These are phyloP conservation scores for Zoanthus solanderi DNA, from an alignment of 92 coral and sea anemone genomes.

Conservation along the genomic window DNA sequence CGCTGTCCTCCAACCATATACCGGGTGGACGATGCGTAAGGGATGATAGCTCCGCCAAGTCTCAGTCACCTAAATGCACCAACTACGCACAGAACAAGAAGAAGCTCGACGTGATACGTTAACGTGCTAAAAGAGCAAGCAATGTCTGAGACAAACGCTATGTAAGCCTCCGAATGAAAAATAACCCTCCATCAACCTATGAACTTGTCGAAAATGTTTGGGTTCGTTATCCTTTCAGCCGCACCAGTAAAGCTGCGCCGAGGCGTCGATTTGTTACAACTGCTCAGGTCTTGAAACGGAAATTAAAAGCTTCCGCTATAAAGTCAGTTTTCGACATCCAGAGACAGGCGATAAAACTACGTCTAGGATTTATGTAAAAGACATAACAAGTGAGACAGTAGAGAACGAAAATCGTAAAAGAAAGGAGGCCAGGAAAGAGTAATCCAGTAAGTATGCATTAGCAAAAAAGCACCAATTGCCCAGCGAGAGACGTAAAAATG, in stretches of 20 bases:
- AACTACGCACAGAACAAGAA: no score
- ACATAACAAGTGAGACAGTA: slow-evolving; percentile 51
- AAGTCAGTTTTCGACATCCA: slow-evolving; percentile 36
- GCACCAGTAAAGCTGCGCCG: slow-evolving; percentile 31
- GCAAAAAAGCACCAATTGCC: neutral
- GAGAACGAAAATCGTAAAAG: slow-evolving; percentile 40
- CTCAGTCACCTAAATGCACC: no score
- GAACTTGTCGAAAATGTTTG: slow-evolving; percentile 27
- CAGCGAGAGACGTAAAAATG: slow-evolving; percentile 23
- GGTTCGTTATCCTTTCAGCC: slow-evolving; percentile 29
- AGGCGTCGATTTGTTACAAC: slow-evolving; percentile 15
- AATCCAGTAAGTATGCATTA: no score
- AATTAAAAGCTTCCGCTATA: slow-evolving; percentile 4
- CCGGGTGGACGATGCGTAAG: no score
- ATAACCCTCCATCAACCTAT: slow-evolving; percentile 29
- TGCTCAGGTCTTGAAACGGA: slow-evolving; percentile 43
- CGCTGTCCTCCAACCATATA: no score
- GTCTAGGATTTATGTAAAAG: slow-evolving; percentile 59
- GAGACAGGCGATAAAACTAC: slow-evolving; percentile 16
- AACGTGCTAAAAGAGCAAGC: slow-evolving; percentile 22
- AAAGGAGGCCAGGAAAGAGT: slow-evolving; percentile 20
- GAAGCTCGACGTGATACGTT: neutral
- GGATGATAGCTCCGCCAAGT: no score
- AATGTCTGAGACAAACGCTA: slow-evolving; percentile 14
- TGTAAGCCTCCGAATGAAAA: slow-evolving; percentile 15